Evolutionary conservation across 2,113 vertebrate genomes (phyloP), one percentile per base, ranked within the genome.

Genomic region (Mesocricetus auratus): DNA sequence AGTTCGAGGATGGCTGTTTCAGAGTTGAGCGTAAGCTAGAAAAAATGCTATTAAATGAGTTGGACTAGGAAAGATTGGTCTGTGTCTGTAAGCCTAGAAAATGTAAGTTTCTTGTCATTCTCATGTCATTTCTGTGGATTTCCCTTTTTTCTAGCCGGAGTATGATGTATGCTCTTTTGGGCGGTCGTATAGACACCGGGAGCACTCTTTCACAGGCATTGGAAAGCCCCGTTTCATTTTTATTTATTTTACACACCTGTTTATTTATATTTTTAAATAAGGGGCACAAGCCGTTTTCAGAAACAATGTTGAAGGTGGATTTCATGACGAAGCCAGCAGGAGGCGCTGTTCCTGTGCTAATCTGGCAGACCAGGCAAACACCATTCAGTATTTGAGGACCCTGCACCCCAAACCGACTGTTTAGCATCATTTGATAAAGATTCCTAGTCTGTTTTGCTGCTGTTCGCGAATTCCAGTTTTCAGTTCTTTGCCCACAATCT

Each of bases 391-490:
- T 91, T 93, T 92, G 60, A 79, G 75, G 26, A 50, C 1, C 1
- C 22, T 69, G 73, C 36, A 16, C 85, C 94, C 36, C 0, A 79
- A 93, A 81, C 89, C 90, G 85, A 94, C 58, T 83, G 87, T 86
- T 95, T 97, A 96, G 21, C 93, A 83, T 86, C 82, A 21, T 91
- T 93, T 87, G 93, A 95, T 91, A 96, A 86, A 85, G 50, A 90
- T 96, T 96, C 96, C 96, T 93, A 47, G 83, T 94, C 95, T 78
- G 1, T 96, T 97, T 96, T 95, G 86, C 95, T 96, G 45, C 77
- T 53, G 89, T 89, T 58, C 89, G 75, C 2, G 0, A 94, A 93
- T 90, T 68, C 73, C 42, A 60, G 73, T 86, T 96, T 91, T 83
- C 83, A 47, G 29, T 93, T 89, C n/a, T 60, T 94, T 93, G 77